These are phyloP conservation scores for Zaprionus capensis DNA, from an alignment of 1,140 invertebrate genomes.

Conservation along the genomic window DNA sequence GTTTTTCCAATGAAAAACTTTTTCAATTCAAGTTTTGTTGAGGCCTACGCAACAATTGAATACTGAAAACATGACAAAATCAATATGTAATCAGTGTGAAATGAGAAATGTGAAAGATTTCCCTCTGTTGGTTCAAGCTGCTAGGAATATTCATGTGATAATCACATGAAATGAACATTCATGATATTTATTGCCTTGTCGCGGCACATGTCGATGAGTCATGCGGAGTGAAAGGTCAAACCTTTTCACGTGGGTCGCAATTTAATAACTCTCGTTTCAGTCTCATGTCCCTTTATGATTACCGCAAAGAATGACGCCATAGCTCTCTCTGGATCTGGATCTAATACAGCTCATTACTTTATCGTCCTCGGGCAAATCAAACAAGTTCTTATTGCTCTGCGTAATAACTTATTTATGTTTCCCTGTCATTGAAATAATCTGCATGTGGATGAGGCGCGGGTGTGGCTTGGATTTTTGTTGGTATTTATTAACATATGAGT, in stretches of 20 bases:
- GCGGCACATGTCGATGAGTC: neutral
- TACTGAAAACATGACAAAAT: conserved; percentile 48
- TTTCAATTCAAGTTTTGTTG: conserved; percentile 35
- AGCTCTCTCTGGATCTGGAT: neutral
- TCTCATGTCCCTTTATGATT: neutral
- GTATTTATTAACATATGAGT: conserved; percentile 12
- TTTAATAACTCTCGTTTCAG: conserved; percentile 9
- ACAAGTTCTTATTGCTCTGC: conserved; percentile 19
- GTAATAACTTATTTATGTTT: conserved; percentile 36
- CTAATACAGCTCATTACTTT: conserved; percentile 7
- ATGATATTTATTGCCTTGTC: neutral
- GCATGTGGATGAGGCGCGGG: conserved; percentile 17
- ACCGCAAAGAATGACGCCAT: conserved; percentile 20
- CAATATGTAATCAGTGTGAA: conserved; percentile 68
- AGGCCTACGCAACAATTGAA: conserved; percentile 29
- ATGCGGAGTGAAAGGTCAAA: conserved; percentile 28
- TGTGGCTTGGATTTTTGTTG: conserved; percentile 6
- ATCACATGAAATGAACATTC: neutral
- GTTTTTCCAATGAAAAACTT: conserved; percentile 20
- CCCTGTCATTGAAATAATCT: conserved; percentile 30
- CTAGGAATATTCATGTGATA: conserved; percentile 5
- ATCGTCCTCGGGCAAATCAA: neutral
- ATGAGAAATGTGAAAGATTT: conserved; percentile 33
- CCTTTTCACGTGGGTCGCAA: neutral
- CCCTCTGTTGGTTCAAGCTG: neutral